Evolutionary conservation across 2,113 vertebrate species (phyloP).

Genomic region (Scomber colias): DNA sequence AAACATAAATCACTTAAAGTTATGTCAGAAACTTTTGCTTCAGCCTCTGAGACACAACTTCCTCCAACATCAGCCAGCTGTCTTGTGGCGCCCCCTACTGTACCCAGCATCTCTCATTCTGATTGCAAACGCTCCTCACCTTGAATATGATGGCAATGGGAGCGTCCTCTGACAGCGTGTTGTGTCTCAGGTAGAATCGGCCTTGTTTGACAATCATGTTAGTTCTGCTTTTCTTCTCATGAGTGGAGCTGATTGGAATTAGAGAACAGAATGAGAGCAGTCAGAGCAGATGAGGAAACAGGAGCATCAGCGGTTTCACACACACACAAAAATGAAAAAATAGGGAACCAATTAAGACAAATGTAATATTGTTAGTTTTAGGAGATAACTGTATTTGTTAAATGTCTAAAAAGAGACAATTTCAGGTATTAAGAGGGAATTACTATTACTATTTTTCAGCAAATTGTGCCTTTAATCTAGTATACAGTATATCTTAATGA

Average conservation of each 20-base stretch:
- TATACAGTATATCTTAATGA: no score
- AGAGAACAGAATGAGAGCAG: slow-evolving; percentile 5
- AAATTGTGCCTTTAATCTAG: no score
- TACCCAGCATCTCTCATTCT: not conserved
- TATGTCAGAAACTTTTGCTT: not conserved
- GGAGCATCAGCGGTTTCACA: not conserved
- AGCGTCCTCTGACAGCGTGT: slow-evolving; percentile 97
- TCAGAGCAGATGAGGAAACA: not conserved
- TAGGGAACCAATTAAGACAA: not conserved
- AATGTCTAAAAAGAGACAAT: not conserved
- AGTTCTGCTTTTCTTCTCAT: slow-evolving; percentile 99
- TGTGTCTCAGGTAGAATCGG: slow-evolving; percentile 95
- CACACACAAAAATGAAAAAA: not conserved
- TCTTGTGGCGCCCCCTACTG: slow-evolving; percentile 63
- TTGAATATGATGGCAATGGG: slow-evolving; percentile 99
- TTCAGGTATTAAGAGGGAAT: not conserved
- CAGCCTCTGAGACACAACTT: not conserved
- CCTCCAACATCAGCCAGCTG: not conserved
- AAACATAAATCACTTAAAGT: not conserved
- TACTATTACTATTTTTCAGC: no score
- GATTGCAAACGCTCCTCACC: slow-evolving; percentile 76
- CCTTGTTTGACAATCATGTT: slow-evolving; percentile 97
- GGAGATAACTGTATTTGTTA: not conserved
- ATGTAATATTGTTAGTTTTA: not conserved
- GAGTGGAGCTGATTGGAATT: slow-evolving; percentile 90